phyloP scores from a whole-genome alignment of 1,140 invertebrate genomes.

The Danaus plexippus region DNA sequence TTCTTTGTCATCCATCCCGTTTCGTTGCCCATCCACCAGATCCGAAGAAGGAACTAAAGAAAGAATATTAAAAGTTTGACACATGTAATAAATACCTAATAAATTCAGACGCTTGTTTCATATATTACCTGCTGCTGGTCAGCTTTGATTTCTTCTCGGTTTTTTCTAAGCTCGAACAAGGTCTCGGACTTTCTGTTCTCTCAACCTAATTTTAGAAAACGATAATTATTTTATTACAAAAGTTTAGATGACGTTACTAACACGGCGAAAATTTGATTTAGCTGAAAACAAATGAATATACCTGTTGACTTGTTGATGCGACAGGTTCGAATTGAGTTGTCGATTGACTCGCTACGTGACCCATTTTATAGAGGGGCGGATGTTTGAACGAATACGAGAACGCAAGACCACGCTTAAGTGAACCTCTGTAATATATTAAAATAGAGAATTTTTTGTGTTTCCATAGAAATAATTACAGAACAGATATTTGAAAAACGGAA shows the following conservation, averaged over 20 bases:
- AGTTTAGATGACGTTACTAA: not conserved
- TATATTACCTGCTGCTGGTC: conserved; percentile 22
- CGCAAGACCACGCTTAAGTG: conserved; percentile 43
- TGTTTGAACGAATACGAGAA: conserved; percentile 49
- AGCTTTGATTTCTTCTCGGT: conserved; percentile 25
- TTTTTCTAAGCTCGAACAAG: conserved; percentile 17
- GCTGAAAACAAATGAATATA: conserved; percentile 3
- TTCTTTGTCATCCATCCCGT: conserved; percentile 44
- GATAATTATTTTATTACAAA: not conserved
- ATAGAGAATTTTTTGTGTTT: too few relatives aligned
- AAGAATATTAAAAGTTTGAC: conserved; percentile 9
- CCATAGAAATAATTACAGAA: conserved; percentile 8
- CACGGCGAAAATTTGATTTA: not conserved
- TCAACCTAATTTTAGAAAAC: conserved; percentile 13
- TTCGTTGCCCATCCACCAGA: conserved; percentile 39
- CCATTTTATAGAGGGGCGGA: conserved; percentile 50
- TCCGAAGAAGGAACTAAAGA: conserved; percentile 43
- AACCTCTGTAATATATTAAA: conserved; percentile 26
- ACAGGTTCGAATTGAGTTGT: conserved; percentile 13
- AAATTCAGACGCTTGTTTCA: not conserved
- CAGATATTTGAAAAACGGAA: not conserved
- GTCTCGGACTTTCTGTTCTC: conserved; percentile 8
- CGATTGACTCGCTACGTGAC: conserved; percentile 44
- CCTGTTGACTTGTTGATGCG: not conserved
- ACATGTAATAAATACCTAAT: not conserved